Percentiles rank a stretch among this genome's conserved stretches.
Conservation (phyloP, 2,797 vertebrate genomes). For the Odontamblyopus rebecca region DNA sequence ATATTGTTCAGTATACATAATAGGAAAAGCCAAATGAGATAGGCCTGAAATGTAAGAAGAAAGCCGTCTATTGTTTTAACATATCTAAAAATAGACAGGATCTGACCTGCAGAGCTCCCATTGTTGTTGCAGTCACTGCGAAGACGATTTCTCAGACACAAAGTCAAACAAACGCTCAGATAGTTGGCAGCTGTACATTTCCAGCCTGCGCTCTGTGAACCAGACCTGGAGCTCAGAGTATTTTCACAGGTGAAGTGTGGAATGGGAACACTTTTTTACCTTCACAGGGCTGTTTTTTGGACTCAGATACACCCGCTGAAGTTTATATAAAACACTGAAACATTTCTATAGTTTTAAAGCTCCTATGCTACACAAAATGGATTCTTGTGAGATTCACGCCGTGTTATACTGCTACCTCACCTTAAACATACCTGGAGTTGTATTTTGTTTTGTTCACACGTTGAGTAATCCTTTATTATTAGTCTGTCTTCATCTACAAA, state of each 20-base stretch:
- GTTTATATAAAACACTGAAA: too few species aligned
- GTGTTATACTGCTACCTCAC: too few species aligned
- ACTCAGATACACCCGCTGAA: not conserved
- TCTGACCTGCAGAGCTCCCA: not conserved
- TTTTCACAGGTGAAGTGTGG: slow-evolving; percentile 8
- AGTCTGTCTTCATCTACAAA: too few species aligned
- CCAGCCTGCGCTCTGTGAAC: not conserved
- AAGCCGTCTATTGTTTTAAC: not conserved
- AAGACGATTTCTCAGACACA: not conserved
- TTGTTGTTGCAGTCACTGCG: not conserved
- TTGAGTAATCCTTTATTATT: too few species aligned
- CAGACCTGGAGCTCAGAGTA: not conserved
- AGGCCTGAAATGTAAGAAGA: not conserved
- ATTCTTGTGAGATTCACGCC: too few species aligned
- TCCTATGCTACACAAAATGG: too few species aligned
- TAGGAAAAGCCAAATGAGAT: not conserved
- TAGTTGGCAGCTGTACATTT: slow-evolving; percentile 3
- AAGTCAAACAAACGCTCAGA: slow-evolving; percentile 8
- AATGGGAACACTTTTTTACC: not conserved
- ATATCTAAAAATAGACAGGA: not conserved
- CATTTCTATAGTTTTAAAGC: not conserved
- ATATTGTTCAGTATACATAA: not conserved
- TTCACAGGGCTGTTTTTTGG: not conserved
- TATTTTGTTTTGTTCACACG: too few species aligned
- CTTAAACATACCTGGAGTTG: too few species aligned